These are phyloP conservation scores for Edolisoma coerulescens DNA, from an alignment of 2,113 vertebrate species.

Conservation along the genomic window DNA sequence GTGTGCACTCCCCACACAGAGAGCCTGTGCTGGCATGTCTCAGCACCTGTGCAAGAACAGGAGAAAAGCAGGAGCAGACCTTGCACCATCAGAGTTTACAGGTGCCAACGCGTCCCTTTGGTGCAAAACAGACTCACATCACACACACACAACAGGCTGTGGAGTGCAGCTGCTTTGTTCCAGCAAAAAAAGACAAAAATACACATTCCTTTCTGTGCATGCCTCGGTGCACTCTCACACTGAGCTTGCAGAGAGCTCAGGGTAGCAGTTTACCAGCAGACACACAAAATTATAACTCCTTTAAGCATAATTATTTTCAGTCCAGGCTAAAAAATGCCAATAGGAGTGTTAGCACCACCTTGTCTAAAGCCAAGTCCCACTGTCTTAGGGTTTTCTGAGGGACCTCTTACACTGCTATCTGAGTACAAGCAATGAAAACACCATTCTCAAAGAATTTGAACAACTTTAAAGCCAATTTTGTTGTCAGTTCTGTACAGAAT, in stretches of 20 bases:
- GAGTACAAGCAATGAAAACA: not conserved
- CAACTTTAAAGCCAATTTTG: constrained; percentile 33
- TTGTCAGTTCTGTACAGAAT: not conserved
- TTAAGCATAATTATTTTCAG: not conserved
- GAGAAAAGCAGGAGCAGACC: not conserved
- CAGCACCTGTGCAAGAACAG: not conserved
- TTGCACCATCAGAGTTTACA: not conserved
- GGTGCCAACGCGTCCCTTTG: accelerated
- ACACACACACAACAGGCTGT: accelerated
- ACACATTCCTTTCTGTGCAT: not conserved
- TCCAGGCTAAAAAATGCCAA: not conserved
- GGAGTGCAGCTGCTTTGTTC: not conserved
- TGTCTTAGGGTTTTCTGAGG: not conserved
- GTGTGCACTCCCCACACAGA: too few relatives aligned
- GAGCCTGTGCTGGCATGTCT: accelerated
- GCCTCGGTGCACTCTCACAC: not conserved
- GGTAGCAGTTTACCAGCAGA: not conserved
- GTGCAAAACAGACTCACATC: not conserved
- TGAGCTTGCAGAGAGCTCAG: not conserved
- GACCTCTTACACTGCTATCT: not conserved
- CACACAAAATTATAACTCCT: not conserved
- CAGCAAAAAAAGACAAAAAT: not conserved
- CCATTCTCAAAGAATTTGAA: not conserved
- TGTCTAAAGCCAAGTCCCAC: not conserved
- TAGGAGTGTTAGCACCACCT: not conserved